Base-by-base conservation (phyloP, 2,888 invertebrate species). In the Erannis defoliaria region DNA sequence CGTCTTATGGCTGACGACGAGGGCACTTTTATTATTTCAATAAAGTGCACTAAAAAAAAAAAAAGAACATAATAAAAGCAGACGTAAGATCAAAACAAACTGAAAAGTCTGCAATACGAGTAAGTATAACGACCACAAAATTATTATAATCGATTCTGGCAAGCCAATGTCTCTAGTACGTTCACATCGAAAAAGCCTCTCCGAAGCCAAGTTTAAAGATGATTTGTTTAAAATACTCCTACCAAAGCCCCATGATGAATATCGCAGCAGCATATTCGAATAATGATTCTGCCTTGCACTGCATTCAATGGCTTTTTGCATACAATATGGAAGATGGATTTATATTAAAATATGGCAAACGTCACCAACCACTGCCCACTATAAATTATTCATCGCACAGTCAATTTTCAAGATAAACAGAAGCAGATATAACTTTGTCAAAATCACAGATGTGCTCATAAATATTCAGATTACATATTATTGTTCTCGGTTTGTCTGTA, bases 251-350 rank as follows among this genome's bases (percentile, higher is more conserved):
- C 79, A 85, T 91, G 92, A 92, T 93, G 91, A 89, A 92, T 91
- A 93, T 92, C 92, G 81, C 87, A 81, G 83, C 84, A 88, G 85
- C 82, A 85, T 88, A 89, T 89, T 88, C 86, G 90, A 90, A 93
- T 93, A 93, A 92, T 91, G 91, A 92, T 91, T 88, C 91, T 79
- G 86, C 77, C 89, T 87, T 88, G 90, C 88, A 89, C 89, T 83
- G 92, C 85, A 89, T 93, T 93, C 91, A 92, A 93, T 92, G 88
- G 89, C 84, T 90, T 92, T 93, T 93, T 92, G 92, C 92, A 92
- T 93, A 93, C 93, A 93, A 93, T 93, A 91, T 90, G 88, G 86
- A 86, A 85, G 90, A 93, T 90, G 90, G 90, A 90, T 93, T 91
- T 91, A 90, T 92, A 93, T 91, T 92, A 91, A 92, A 90, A 90